These are phyloP conservation scores for Altica lythri DNA, from an alignment of 2,888 invertebrate genomes.

Conservation along the genomic window DNA sequence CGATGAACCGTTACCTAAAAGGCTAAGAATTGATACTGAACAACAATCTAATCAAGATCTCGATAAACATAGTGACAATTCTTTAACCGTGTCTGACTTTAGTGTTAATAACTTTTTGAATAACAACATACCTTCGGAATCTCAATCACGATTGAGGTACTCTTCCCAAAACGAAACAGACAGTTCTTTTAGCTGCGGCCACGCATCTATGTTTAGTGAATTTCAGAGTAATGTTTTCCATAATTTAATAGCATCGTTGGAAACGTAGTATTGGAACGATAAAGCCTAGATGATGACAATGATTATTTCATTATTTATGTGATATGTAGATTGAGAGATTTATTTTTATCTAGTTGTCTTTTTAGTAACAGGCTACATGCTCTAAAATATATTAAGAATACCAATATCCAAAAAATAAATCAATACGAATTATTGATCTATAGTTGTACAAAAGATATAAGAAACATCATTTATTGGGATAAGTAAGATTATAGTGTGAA, in stretches of 20 bases:
- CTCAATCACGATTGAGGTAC: slow-evolving; percentile 37
- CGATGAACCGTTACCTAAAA: slow-evolving; percentile 52
- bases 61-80: slow-evolving; percentile 27
- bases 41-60: slow-evolving; percentile 16
- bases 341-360: too few species aligned
- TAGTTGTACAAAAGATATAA: too few species aligned
- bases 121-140: slow-evolving; percentile 45
- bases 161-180: slow-evolving; percentile 37
- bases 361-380: too few species aligned
- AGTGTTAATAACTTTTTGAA: slow-evolving; percentile 49
- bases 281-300: slow-evolving; percentile 36
- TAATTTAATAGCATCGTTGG: slow-evolving; percentile 64
- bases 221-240: slow-evolving; percentile 65
- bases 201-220: slow-evolving; percentile 69
- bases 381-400: too few species aligned
- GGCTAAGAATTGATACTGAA: slow-evolving; percentile 47
- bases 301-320: slow-evolving; percentile 40
- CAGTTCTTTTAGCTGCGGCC: slow-evolving; percentile 63
- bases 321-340: slow-evolving; percentile 33
- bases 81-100: slow-evolving; percentile 43
- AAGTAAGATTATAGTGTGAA: too few species aligned
- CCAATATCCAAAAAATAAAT: too few species aligned
- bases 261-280: slow-evolving; percentile 56
- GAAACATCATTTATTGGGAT: too few species aligned
- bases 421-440: too few species aligned